These are phyloP conservation scores for Pseudomyrmex concolor DNA, from an alignment of 1,140 invertebrate species.

Conservation along the genomic window DNA sequence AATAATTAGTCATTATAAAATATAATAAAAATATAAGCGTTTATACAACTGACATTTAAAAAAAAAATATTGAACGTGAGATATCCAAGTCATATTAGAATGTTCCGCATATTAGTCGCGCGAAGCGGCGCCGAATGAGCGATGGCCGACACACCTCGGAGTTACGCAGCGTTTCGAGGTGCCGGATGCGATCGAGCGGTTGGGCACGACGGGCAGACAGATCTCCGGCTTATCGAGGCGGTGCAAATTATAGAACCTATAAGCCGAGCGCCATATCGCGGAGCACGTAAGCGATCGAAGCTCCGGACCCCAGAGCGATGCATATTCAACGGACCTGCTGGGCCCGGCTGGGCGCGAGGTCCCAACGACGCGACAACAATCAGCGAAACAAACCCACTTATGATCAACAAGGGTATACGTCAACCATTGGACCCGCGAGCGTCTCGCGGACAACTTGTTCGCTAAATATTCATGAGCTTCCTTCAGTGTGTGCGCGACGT, in stretches of 20 bases:
- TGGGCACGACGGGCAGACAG: constrained; percentile 26
- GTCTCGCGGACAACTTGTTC: constrained; percentile 78
- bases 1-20: background rate
- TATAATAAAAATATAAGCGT: too few species aligned
- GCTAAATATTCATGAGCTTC: constrained; percentile 81
- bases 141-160: constrained; percentile 47
- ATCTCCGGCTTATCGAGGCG: constrained; percentile 63
- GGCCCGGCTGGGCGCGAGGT: constrained; percentile 33
- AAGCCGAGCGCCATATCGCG: constrained; percentile 68
- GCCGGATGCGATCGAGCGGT: constrained; percentile 45
- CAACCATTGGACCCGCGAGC: constrained; percentile 74
- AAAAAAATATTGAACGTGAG: background rate
- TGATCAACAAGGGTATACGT: constrained; percentile 82
- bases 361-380: constrained; percentile 78
- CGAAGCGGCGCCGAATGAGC: constrained; percentile 31
- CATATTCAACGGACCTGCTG: constrained; percentile 76
- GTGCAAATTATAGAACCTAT: constrained; percentile 75
- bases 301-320: constrained; percentile 60
- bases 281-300: constrained; percentile 32
- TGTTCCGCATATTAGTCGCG: background rate
- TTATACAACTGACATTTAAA: background rate
- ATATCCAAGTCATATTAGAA: background rate
- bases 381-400: constrained; percentile 82
- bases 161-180: constrained; percentile 59
- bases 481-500: constrained; percentile 27